Percentiles rank a stretch among this genome's conserved stretches.
phyloP scores from a whole-genome alignment of 1,140 invertebrate species.

The Lineus longissimus region DNA sequence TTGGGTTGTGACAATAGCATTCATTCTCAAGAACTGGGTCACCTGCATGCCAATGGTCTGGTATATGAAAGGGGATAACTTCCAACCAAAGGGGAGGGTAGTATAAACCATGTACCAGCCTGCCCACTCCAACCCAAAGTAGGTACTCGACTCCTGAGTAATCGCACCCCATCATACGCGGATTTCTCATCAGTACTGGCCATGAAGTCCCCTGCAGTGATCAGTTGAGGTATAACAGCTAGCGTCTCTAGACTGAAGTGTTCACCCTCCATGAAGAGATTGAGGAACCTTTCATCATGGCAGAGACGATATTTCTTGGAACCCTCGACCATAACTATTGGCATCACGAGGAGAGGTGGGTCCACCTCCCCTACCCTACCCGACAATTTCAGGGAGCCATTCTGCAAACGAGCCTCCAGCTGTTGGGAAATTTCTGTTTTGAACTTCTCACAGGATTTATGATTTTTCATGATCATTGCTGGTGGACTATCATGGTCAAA shows the following conservation, averaged over 20 bases:
- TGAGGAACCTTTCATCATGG: conserved; percentile 16
- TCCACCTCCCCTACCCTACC: background rate
- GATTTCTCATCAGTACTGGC: conserved; percentile 15
- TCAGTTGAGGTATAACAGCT: background rate
- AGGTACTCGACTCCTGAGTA: background rate
- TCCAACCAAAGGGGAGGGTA: background rate
- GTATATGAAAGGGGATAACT: background rate
- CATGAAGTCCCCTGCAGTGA: conserved; percentile 7
- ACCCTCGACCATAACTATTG: background rate
- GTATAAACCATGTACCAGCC: background rate
- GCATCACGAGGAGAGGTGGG: background rate
- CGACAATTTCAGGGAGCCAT: no score
- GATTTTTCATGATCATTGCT: no score
- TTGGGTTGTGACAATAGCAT: background rate
- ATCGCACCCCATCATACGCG: background rate
- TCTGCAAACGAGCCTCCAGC: no score
- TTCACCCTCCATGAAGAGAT: conserved; percentile 6
- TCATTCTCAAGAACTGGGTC: background rate
- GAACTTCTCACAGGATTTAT: no score
- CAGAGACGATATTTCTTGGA: conserved; percentile 5
- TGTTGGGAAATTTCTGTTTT: no score
- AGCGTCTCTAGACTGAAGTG: conserved; percentile 16
- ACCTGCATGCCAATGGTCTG: conserved; percentile 1
- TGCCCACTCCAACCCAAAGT: background rate
- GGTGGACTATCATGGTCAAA: no score